These are phyloP conservation scores for Idaea dimidiata DNA, from an alignment of 2,888 invertebrate genomes.

Conservation along the genomic window DNA sequence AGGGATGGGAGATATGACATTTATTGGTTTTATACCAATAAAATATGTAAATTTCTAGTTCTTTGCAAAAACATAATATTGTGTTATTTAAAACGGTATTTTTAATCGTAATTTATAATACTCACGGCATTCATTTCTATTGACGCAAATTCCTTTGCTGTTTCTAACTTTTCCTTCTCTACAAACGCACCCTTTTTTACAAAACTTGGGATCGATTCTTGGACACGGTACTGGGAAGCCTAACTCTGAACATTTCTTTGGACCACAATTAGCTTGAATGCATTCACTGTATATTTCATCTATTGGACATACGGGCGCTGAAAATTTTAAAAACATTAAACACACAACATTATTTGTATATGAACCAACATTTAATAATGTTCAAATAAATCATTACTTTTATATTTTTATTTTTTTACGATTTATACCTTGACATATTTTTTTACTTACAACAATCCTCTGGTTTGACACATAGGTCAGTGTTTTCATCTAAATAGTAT, in stretches of 20 bases:
- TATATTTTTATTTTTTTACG: neutral
- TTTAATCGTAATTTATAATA: constrained; percentile 1
- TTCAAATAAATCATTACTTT: neutral
- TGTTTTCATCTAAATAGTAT: constrained; percentile 20
- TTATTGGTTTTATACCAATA: no score
- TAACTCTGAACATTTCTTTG: constrained; percentile 20
- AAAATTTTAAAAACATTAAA: neutral
- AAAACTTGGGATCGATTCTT: constrained; percentile 8
- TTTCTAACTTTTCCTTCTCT: constrained; percentile 23
- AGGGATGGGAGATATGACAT: no score
- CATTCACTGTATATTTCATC: constrained; percentile 20
- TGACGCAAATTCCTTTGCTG: constrained; percentile 32
- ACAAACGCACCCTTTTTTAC: constrained; percentile 21
- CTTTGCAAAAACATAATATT: no score
- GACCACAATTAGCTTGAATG: constrained; percentile 13
- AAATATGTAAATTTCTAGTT: no score
- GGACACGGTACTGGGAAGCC: constrained; percentile 20
- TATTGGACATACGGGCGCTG: constrained; percentile 6
- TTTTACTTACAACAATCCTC: constrained; percentile 1
- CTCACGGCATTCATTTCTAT: constrained; percentile 29
- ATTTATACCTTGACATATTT: no score
- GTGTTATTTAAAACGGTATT: no score
- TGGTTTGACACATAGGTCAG: constrained; percentile 22
- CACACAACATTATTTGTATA: no score
- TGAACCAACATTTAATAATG: no score